Conservation (phyloP, 2,113 vertebrate genomes). For the Cyanoramphus novaezelandiae region DNA sequence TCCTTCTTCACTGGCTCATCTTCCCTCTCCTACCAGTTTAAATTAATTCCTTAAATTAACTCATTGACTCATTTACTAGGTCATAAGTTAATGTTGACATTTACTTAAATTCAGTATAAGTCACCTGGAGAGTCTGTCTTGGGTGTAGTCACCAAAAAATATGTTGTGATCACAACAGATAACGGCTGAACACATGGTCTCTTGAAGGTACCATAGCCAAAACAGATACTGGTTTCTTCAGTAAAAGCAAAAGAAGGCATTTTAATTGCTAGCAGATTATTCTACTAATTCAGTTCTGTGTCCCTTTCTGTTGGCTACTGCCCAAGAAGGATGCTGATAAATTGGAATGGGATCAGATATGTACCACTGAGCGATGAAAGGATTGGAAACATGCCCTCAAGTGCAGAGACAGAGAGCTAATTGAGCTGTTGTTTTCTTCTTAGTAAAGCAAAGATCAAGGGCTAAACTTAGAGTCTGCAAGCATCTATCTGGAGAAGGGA, state of each 20-base stretch:
- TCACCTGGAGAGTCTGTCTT: not conserved
- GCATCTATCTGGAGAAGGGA: not conserved
- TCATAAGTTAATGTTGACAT: not conserved
- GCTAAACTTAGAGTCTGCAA: not conserved
- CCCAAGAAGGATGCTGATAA: conserved; percentile 46
- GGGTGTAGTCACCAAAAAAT: not conserved
- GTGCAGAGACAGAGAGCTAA: conserved; percentile 29
- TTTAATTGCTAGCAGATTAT: conserved; percentile 42
- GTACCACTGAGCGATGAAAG: conserved; percentile 27
- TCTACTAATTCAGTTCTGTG: not conserved
- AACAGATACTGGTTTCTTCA: not conserved
- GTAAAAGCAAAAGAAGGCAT: not conserved
- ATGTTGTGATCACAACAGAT: not conserved
- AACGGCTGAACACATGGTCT: not conserved
- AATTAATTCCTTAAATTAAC: not conserved
- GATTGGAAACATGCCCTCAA: conserved; percentile 36
- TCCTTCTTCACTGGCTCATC: not conserved
- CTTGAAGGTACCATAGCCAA: not conserved
- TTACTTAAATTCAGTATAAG: not conserved
- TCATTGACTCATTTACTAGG: not conserved
- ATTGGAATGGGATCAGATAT: conserved; percentile 53
- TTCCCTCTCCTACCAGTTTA: not conserved
- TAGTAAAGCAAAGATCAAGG: conserved; percentile 42
- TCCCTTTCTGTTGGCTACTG: conserved; percentile 18
- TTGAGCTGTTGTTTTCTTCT: conserved; percentile 48